phyloP scores from a whole-genome alignment of 2,113 vertebrate species.

The Thomomys bottae region DNA sequence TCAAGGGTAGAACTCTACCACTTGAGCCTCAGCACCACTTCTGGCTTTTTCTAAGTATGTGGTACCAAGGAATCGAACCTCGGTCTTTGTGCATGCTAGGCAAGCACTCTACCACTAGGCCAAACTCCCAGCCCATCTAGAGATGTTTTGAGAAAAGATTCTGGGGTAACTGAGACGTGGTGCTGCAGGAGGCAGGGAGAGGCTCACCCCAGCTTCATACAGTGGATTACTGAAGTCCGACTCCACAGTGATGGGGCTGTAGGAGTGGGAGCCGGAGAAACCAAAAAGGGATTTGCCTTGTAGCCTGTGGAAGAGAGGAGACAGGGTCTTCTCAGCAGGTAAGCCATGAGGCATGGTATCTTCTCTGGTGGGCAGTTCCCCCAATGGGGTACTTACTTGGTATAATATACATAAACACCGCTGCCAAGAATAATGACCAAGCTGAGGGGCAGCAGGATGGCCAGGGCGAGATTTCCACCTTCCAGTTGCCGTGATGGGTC shows the following conservation, averaged over 20 bases:
- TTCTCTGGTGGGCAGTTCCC: background rate
- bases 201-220: constrained; percentile 94
- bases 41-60: too few relatives aligned
- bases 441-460: constrained; percentile 94
- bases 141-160: background rate
- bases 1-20: too few relatives aligned
- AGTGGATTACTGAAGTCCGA: constrained; percentile 96
- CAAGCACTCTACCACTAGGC: too few relatives aligned
- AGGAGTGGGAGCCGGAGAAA: constrained; percentile 94
- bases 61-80: too few relatives aligned
- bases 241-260: constrained; percentile 95
- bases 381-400: constrained; percentile 88
- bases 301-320: constrained; percentile 81
- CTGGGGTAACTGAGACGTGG: background rate
- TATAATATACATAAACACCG: constrained; percentile 95
- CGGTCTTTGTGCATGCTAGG: too few relatives aligned
- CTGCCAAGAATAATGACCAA: constrained; percentile 94
- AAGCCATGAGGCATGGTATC: background rate
- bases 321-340: constrained; percentile 24
- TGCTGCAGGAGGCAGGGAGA: background rate
- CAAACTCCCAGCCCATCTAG: too few relatives aligned
- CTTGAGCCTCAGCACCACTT: too few relatives aligned
- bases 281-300: constrained; percentile 94
- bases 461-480: constrained; percentile 93
- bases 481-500: constrained; percentile 92